Evolutionary conservation across 2,113 vertebrate species (phyloP), one percentile per base, ranked within the genome.

Genomic region (Pelmatolapia mariae): DNA sequence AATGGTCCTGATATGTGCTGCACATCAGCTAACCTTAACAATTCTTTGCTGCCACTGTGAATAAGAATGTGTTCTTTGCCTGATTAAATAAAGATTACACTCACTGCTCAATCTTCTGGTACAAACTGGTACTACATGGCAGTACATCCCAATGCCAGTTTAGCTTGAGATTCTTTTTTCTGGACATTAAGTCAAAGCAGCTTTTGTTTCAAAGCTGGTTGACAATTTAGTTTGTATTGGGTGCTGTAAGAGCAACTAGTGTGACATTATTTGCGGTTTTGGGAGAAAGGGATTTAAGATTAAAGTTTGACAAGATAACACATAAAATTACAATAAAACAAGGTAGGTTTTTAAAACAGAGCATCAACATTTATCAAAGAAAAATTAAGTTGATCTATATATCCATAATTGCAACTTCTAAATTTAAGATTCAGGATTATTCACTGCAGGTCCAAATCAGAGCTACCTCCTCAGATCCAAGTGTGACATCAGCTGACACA

Each of bases 401-500:
- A 56, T 56, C 54, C 54, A 56, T 8, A 56, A 56, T 56, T 56
- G 11, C 54, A 56, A 26, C 22, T 56, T 56, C 54, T 56, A 56
- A 56, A 56, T 26, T 13, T 56, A 56, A 56, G 6, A 26, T 26
- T 1, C 53, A 56, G 53, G 53, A 13, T 56, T 56, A 56, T 26
- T 26, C 54, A 56, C 22, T 56, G 54, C 11, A 56, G 11, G 22
- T 15, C 54, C 11, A 56, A 26, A 56, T 8, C 54, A 56, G 54
- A 15, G 54, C 0, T 2, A 56, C 22, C 54, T 56, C 22, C 26
- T 54, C 0, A 54, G 53, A 54, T 56, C 53, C 53, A 56, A 56
- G 22, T 7, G 53, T 56, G 22, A 56, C 22, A 56, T 56, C 22
- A 26, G 7, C 54, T 26, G 54, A 56, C 22, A 54, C 53, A 15